These are phyloP conservation scores for Campylorhamphus procurvoides DNA, from an alignment of 2,113 vertebrate genomes.

Conservation along the genomic window DNA sequence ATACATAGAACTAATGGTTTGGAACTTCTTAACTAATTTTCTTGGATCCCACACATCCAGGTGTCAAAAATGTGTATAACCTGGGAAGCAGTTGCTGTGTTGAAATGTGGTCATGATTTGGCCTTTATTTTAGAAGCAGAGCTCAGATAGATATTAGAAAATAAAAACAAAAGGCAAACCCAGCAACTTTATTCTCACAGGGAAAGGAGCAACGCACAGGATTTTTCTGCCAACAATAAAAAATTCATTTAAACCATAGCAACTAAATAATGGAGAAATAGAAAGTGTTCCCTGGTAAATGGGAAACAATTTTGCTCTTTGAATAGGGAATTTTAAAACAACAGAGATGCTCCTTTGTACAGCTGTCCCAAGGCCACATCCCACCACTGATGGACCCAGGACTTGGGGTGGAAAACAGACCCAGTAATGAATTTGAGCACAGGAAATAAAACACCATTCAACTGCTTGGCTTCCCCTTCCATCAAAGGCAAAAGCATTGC, in stretches of 20 bases:
- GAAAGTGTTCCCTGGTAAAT: background rate
- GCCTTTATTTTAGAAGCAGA: background rate
- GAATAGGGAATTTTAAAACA: background rate
- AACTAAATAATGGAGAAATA: conserved; percentile 7
- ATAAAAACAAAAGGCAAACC: background rate
- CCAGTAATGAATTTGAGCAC: background rate
- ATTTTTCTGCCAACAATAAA: conserved; percentile 18
- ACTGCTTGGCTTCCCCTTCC: background rate
- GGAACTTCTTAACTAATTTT: background rate
- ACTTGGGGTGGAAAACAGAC: background rate
- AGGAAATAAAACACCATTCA: background rate
- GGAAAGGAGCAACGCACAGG: background rate
- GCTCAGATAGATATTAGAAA: background rate
- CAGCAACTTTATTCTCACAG: background rate
- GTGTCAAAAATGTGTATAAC: background rate
- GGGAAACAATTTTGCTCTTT: background rate
- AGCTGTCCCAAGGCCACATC: background rate
- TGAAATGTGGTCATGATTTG: background rate
- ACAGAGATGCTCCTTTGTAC: background rate
- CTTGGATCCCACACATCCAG: accelerated
- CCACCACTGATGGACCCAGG: background rate
- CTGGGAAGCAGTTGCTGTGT: background rate
- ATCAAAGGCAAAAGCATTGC: background rate
- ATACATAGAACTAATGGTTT: background rate
- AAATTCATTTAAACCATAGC: conserved; percentile 27